A percentile compares a stretch with the other conserved stretches of the same genome.
These are phyloP conservation scores for Athalia cordata DNA, from an alignment of 2,888 invertebrate species.

Conservation along the genomic window DNA sequence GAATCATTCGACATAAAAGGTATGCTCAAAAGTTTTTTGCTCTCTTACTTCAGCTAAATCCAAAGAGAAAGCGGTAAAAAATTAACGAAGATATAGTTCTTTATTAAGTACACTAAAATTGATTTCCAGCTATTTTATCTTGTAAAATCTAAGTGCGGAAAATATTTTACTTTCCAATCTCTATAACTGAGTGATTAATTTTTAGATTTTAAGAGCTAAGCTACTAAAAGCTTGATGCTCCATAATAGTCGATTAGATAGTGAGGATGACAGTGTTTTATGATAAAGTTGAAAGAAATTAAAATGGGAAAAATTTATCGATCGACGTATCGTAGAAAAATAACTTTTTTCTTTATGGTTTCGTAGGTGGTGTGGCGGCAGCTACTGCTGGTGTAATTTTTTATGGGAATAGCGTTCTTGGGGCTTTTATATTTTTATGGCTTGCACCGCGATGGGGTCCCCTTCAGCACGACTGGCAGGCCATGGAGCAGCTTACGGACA, in stretches of 20 bases:
- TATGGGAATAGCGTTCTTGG: conserved; percentile 69
- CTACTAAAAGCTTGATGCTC: neutral
- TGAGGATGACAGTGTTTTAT: neutral
- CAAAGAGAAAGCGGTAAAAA: neutral
- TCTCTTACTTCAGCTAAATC: no score
- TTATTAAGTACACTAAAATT: neutral
- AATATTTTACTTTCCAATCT: neutral
- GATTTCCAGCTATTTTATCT: neutral
- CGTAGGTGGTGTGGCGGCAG: conserved; percentile 67
- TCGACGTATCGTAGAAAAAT: no score
- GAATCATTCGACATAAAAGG: conserved; percentile 61
- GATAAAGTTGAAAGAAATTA: neutral
- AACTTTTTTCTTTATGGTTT: neutral
- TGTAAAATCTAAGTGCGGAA: no score
- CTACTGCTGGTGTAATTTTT: conserved; percentile 70
- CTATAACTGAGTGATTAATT: neutral
- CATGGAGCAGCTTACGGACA: conserved; percentile 67
- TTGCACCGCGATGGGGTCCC: conserved; percentile 66
- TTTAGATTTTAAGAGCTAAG: conserved; percentile 33
- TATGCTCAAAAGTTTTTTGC: conserved; percentile 48
- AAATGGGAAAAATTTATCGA: neutral
- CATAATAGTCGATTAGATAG: neutral
- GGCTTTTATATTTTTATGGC: conserved; percentile 64
- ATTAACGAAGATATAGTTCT: neutral
- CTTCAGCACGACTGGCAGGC: conserved; percentile 68